Evolutionary conservation across 2,113 vertebrate genomes (phyloP).

Genomic region (Rynchops niger): DNA sequence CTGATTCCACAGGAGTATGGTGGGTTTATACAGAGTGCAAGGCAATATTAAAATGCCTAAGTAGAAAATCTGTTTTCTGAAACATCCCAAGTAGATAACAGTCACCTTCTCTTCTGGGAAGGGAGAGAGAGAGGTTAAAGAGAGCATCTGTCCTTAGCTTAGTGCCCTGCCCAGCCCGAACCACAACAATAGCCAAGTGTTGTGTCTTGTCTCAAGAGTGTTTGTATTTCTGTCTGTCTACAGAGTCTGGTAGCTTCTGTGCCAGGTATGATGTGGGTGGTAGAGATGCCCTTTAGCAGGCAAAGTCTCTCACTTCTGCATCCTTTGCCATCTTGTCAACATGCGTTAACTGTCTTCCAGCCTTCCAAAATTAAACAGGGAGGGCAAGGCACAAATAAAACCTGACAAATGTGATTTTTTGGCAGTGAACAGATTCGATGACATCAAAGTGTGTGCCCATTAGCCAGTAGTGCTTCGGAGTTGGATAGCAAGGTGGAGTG

Average conservation of each 20-base stretch:
- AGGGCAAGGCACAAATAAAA: not conserved
- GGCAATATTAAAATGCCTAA: too few relatives aligned
- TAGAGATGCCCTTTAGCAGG: not conserved
- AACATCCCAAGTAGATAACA: not conserved
- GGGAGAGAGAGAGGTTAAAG: not conserved
- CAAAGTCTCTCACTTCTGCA: not conserved
- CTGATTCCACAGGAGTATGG: too few relatives aligned
- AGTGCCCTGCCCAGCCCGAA: not conserved
- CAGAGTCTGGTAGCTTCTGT: not conserved
- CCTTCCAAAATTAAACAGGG: not conserved
- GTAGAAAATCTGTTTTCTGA: too few relatives aligned
- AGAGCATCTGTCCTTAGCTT: not conserved
- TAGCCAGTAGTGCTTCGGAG: not conserved
- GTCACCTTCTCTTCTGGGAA: not conserved
- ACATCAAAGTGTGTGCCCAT: rapidly evolving
- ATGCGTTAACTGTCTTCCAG: not conserved
- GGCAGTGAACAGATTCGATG: not conserved
- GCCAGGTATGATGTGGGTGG: not conserved
- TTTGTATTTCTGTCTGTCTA: not conserved
- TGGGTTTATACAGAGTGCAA: too few relatives aligned
- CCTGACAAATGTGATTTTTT: not conserved
- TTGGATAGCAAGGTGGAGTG: not conserved
- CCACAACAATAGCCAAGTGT: not conserved
- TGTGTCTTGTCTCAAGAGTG: not conserved
- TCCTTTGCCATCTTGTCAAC: not conserved